A percentile compares a stretch with the other conserved stretches of the same genome.
Evolutionary conservation across 2,888 invertebrate genomes (phyloP).

Genomic region (Allacma fusca): DNA sequence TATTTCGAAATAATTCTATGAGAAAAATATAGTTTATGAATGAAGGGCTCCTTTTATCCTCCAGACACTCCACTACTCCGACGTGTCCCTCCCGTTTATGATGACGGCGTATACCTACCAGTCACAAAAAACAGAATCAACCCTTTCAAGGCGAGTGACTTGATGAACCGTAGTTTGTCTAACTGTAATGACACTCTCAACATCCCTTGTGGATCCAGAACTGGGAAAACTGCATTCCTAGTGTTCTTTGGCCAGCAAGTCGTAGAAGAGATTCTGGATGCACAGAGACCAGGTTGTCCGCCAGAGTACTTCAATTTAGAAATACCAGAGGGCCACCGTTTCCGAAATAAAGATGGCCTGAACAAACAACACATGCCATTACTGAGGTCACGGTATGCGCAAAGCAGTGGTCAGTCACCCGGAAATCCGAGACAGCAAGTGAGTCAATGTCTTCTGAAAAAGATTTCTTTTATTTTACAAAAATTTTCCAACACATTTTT

Average conservation of each 20-base stretch:
- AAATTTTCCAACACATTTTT: too few relatives aligned
- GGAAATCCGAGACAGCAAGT: constrained; percentile 72
- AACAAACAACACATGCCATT: constrained; percentile 66
- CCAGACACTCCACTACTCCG: constrained; percentile 69
- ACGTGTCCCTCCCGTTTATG: constrained; percentile 68
- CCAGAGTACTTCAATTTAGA: constrained; percentile 71
- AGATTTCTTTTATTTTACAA: too few relatives aligned
- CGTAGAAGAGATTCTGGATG: constrained; percentile 72
- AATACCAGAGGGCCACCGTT: constrained; percentile 67
- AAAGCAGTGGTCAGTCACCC: constrained; percentile 68
- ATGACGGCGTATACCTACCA: constrained; percentile 69
- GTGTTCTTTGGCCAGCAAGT: constrained; percentile 73
- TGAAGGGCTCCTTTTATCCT: background rate
- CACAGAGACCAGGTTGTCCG: constrained; percentile 71
- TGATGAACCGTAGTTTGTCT: constrained; percentile 65
- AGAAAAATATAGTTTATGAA: constrained; percentile 26
- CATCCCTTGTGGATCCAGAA: constrained; percentile 64
- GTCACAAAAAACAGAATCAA: constrained; percentile 67
- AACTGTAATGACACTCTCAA: constrained; percentile 36
- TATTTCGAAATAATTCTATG: background rate
- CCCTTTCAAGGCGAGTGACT: constrained; percentile 67
- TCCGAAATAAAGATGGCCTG: constrained; percentile 60
- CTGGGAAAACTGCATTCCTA: constrained; percentile 69
- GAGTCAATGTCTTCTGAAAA: constrained; percentile 39
- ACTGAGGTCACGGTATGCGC: constrained; percentile 68